phyloP scores from a whole-genome alignment of 2,888 invertebrate genomes.

The Autographa pulchrina region DNA sequence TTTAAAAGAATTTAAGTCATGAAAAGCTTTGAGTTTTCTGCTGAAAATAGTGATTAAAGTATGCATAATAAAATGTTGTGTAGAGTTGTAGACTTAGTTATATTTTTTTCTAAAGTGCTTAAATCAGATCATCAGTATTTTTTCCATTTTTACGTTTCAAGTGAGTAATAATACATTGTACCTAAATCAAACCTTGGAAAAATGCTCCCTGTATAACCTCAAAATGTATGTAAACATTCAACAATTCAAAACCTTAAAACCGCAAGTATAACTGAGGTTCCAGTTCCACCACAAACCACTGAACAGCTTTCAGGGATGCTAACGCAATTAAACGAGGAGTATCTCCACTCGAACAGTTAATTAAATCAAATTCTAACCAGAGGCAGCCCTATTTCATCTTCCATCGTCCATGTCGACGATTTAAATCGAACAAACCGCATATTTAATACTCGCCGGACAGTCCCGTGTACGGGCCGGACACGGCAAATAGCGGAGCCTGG shows the following conservation, averaged over 20 bases:
- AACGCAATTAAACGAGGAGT: conserved; percentile 20
- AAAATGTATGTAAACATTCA: too few species aligned
- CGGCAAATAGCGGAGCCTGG: conserved; percentile 35
- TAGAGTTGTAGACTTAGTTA: too few species aligned
- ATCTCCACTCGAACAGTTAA: conserved; percentile 13
- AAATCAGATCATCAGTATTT: too few species aligned
- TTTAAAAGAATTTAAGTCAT: too few species aligned
- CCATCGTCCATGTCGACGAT: neutral
- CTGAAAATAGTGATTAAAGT: too few species aligned
- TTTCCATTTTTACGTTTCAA: too few species aligned
- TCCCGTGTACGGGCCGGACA: conserved; percentile 14
- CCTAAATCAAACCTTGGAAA: too few species aligned
- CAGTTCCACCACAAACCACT: neutral
- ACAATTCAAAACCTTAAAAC: neutral
- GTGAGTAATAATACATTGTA: too few species aligned
- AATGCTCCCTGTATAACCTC: too few species aligned
- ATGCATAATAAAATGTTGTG: too few species aligned
- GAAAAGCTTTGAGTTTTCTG: too few species aligned
- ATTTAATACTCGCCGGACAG: conserved; percentile 36
- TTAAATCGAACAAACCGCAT: conserved; percentile 49
- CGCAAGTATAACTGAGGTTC: neutral
- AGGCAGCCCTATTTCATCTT: conserved; percentile 7
- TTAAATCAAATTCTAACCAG: conserved; percentile 7
- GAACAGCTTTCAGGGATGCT: conserved; percentile 4
- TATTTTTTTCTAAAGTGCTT: too few species aligned